Conservation (phyloP, 2,888 invertebrate genomes). For the Tachina fera region DNA sequence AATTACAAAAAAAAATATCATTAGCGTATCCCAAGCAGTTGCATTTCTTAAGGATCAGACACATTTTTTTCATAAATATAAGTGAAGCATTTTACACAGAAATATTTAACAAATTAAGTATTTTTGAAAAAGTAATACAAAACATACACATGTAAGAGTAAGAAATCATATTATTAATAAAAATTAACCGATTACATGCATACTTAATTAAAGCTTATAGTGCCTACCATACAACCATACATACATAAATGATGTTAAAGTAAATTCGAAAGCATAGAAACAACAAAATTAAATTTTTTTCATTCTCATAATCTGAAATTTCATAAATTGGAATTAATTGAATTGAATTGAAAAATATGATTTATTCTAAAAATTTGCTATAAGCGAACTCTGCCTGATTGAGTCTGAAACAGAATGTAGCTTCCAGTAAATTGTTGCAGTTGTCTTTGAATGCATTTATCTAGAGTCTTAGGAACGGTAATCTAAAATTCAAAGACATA, state of each 20-base stretch:
- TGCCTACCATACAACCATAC: conserved; percentile 69
- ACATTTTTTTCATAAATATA: conserved; percentile 51
- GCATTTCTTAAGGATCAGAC: conserved; percentile 59
- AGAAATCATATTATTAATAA: conserved; percentile 38
- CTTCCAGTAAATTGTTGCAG: too few relatives aligned
- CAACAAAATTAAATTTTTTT: not conserved
- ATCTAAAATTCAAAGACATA: too few relatives aligned
- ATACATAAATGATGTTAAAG: conserved; percentile 27
- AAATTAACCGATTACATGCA: not conserved
- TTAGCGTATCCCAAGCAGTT: conserved; percentile 69
- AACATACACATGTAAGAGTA: conserved; percentile 1
- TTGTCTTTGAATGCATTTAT: too few relatives aligned
- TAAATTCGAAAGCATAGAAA: conserved; percentile 56
- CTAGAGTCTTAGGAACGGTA: too few relatives aligned
- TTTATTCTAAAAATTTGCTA: not conserved
- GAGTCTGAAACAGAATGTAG: too few relatives aligned
- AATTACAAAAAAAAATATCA: conserved; percentile 61
- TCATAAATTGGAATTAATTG: too few relatives aligned
- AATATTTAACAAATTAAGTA: conserved; percentile 53
- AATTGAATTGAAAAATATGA: too few relatives aligned
- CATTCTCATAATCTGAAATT: not conserved
- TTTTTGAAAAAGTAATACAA: conserved; percentile 49
- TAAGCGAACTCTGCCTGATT: not conserved
- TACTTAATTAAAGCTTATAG: conserved; percentile 68
- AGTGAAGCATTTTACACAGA: conserved; percentile 57